Evolutionary conservation across 2,888 invertebrate genomes (phyloP).

Genomic region (Drosophila leonis): DNA sequence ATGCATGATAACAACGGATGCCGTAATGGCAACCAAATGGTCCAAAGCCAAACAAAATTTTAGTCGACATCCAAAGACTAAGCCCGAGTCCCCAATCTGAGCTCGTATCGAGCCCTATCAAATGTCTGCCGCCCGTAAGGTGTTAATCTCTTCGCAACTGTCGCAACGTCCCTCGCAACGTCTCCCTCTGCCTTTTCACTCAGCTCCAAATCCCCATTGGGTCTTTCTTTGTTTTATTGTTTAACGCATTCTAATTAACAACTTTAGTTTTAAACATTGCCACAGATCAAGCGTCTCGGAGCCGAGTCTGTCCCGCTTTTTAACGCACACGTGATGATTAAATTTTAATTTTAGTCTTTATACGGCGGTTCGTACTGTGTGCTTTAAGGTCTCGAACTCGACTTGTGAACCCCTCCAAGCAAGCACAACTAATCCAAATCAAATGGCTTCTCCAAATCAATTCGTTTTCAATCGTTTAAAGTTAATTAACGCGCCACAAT

Average conservation of each 20-base stretch:
- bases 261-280: constrained; percentile 62
- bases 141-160: constrained; percentile 74
- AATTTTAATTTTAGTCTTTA: constrained; percentile 75
- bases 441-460: constrained; percentile 78
- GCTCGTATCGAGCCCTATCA: constrained; percentile 47
- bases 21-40: constrained; percentile 22
- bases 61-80: constrained; percentile 12
- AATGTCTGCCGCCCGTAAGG: constrained; percentile 57
- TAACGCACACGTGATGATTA: constrained; percentile 82
- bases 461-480: constrained; percentile 82
- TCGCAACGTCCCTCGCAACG: constrained; percentile 46
- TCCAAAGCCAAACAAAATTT: constrained; percentile 4
- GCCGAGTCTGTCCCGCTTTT: constrained; percentile 50
- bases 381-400: constrained; percentile 53
- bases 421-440: constrained; percentile 79
- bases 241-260: constrained; percentile 81
- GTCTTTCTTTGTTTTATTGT: constrained; percentile 76
- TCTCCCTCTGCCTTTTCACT: background rate
- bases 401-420: constrained; percentile 62
- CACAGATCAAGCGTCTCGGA: constrained; percentile 27
- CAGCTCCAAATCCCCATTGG: constrained; percentile 21
- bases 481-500: constrained; percentile 78
- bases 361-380: constrained; percentile 32
- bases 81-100: constrained; percentile 4
- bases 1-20: constrained; percentile 74